Percentiles rank a stretch among this genome's conserved stretches.
phyloP scores from a whole-genome alignment of 2,888 invertebrate genomes.

The Himalopsyche kuldschensis region DNA sequence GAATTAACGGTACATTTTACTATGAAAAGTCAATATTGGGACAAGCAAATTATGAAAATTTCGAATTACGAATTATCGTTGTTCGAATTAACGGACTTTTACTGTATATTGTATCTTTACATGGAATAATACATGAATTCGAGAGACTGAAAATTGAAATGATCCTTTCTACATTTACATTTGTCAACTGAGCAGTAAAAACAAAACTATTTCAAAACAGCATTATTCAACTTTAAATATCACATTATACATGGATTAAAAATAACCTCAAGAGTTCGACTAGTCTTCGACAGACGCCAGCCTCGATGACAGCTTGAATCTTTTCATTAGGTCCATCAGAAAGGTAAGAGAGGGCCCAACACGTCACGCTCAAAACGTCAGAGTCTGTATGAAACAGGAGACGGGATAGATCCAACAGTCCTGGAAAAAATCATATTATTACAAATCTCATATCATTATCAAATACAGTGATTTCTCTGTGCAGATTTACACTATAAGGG shows the following conservation, averaged over 20 bases:
- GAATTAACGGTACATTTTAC: too few species aligned
- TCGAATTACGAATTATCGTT: too few species aligned
- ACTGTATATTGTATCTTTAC: too few species aligned
- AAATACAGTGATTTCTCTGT: too few species aligned
- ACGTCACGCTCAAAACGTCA: conserved; percentile 91
- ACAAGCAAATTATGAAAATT: too few species aligned
- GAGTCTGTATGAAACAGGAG: conserved; percentile 84
- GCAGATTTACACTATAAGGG: too few species aligned
- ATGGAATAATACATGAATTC: too few species aligned
- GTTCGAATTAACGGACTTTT: too few species aligned
- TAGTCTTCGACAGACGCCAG: conserved; percentile 85
- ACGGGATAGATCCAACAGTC: conserved; percentile 84
- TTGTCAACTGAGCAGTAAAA: not conserved
- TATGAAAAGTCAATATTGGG: too few species aligned
- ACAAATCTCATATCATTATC: not conserved
- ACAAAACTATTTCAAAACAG: conserved; percentile 8
- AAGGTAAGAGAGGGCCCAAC: conserved; percentile 96
- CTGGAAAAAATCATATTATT: conserved; percentile 49
- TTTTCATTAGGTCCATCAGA: conserved; percentile 97
- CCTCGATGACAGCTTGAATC: conserved; percentile 95
- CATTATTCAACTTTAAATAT: conserved; percentile 1
- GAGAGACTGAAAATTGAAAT: too few species aligned
- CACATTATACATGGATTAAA: not conserved
- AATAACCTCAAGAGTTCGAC: conserved; percentile 64
- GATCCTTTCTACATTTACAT: too few species aligned